A percentile compares a stretch with the other conserved stretches of the same genome.
Evolutionary conservation across 2,113 vertebrate genomes (phyloP).

Genomic region (Phoxinus phoxinus): DNA sequence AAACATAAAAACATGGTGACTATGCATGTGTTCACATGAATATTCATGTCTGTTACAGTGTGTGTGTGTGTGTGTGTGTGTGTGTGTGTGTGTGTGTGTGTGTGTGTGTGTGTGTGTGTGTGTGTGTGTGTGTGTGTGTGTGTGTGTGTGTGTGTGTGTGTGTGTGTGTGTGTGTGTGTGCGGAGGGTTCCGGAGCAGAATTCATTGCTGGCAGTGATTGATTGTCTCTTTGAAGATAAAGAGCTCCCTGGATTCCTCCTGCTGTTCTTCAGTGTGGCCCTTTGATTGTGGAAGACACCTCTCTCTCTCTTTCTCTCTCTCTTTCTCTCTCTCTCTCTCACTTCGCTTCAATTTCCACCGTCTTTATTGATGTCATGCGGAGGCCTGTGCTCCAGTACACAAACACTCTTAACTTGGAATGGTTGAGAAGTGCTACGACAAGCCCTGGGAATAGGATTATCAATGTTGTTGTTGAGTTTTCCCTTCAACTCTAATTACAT

Average conservation of each 20-base stretch:
- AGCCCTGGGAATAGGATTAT: not conserved
- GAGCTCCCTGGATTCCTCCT: conserved; percentile 27
- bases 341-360: not conserved
- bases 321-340: not conserved
- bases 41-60: too few species aligned
- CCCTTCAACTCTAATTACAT: not conserved
- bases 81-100: conserved; percentile 1
- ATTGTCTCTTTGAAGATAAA: conserved; percentile 41
- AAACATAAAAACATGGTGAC: too few species aligned
- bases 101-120: not conserved
- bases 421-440: not conserved
- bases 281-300: conserved; percentile 33
- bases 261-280: conserved; percentile 20
- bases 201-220: conserved; percentile 9
- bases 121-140: not conserved
- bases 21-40: too few species aligned
- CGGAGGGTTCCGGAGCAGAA: not conserved
- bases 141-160: too few species aligned
- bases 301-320: not conserved
- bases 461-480: not conserved
- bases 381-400: not conserved
- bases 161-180: too few species aligned
- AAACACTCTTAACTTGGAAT: not conserved
- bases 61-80: not conserved
- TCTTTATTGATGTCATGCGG: conserved; percentile 9